Conservation (phyloP, 2,113 vertebrate genomes). For the Callospermophilus lateralis region DNA sequence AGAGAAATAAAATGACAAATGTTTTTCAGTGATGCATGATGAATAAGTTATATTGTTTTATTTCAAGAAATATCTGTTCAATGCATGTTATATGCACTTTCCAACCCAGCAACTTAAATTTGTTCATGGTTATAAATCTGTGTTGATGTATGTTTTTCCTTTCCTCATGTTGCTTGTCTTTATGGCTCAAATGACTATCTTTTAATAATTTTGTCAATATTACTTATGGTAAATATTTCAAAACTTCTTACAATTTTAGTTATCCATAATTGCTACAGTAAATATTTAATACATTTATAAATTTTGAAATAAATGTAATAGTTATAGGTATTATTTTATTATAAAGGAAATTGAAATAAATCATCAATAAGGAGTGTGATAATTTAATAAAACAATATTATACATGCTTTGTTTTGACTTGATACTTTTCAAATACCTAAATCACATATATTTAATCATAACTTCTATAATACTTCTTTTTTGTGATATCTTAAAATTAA, state of each 20-base stretch:
- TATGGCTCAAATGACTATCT: background rate
- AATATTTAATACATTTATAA: background rate
- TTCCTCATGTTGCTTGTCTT: background rate
- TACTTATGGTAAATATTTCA: background rate
- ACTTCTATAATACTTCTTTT: background rate
- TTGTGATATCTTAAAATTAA: background rate
- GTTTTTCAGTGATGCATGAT: background rate
- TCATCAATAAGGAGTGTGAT: background rate
- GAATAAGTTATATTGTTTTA: background rate
- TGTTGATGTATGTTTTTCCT: background rate
- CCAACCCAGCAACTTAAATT: background rate
- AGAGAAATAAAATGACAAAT: background rate
- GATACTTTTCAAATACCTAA: background rate
- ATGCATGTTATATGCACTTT: background rate
- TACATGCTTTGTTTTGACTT: background rate
- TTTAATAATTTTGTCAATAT: background rate
- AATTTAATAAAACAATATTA: background rate
- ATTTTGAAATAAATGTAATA: background rate
- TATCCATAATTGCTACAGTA: background rate
- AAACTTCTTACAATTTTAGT: background rate
- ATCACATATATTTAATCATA: background rate
- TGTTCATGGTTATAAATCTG: background rate
- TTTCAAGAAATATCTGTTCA: background rate
- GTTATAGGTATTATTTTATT: background rate
- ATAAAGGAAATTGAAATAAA: background rate